Base-by-base conservation (phyloP, 2,113 vertebrate species). In the Python bivittatus region DNA sequence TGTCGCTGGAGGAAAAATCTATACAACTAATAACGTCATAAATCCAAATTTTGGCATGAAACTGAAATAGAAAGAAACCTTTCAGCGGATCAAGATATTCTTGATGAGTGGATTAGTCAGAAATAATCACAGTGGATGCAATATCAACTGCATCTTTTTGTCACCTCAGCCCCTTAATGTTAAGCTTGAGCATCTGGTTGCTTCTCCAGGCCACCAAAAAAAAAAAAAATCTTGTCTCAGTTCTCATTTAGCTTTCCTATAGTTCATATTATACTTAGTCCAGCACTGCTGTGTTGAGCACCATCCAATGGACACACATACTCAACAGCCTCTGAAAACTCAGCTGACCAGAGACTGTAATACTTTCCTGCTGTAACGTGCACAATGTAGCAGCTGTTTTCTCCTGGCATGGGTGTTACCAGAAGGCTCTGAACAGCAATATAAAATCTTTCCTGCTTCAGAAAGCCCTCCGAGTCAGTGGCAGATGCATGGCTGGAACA, bases 401-500 rank as follows among this genome's bases (percentile, higher is more conserved):
- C 33, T 84, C 57, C n/a, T 88, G 44, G 8, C 23, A 8, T 88
- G 6, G 56, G 33, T 53, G 17, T 53, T 29, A 54, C 6, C 68
- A 64, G 64, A 38, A 89, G 29, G 4, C 48, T 60, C 33, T 42
- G 44, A 83, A 91, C 9, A 61, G 72, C 48, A 38, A 56, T 54
- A 64, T 6, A 86, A 29, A 86, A 90, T 68, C 84, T 3, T 64
- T 27, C 72, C 87, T 54, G 44, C 12, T 27, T 64, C 57, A 33
- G 29, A 68, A 83, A 92, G 17, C 29, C 48, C 33, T 48, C 38
- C 4, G 27, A 64, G 72, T 88, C 44, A 64, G 23, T 84, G 57
- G 90, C 90, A 91, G 90, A 91, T 56, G 89, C 72, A 56, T 91
- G 86, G 90, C 57, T 84, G 68, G 72, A 88, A 88, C 27, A 61